Conservation (phyloP, 2,113 vertebrate genomes). For the Corydoras sp. region DNA sequence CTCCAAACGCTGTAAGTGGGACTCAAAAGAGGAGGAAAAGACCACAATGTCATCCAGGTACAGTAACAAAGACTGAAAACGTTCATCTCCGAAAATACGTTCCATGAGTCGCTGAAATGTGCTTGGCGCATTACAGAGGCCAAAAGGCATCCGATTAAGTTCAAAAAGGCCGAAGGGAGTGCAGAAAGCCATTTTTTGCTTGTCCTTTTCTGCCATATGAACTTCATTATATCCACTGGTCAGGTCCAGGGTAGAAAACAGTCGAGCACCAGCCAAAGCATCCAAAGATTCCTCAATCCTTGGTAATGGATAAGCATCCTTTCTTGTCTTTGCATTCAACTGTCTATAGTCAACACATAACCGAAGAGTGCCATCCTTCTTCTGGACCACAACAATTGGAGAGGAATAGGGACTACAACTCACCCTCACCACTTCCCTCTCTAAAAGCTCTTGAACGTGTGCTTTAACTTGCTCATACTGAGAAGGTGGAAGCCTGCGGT, state of each 20-base stretch:
- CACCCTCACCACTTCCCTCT: background rate
- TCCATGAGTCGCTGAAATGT: background rate
- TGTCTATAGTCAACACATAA: too few relatives aligned
- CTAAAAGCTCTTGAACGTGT: too few relatives aligned
- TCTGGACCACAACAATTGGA: background rate
- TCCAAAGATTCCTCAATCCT: background rate
- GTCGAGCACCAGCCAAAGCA: background rate
- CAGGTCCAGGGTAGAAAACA: background rate
- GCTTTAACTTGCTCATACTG: background rate
- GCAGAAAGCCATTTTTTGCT: background rate
- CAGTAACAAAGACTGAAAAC: background rate
- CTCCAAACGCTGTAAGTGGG: constrained; percentile 3
- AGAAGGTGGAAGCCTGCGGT: background rate
- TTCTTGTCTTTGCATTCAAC: too few relatives aligned
- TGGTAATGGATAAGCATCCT: too few relatives aligned
- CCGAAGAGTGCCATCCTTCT: background rate
- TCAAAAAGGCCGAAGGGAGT: background rate
- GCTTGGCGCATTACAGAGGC: background rate
- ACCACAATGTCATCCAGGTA: background rate
- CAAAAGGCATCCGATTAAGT: background rate
- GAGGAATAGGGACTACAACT: background rate
- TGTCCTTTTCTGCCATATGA: background rate
- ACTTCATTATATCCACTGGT: background rate
- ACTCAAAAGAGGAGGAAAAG: background rate
- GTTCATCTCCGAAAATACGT: background rate